These are phyloP conservation scores for Autographa pulchrina DNA, from an alignment of 2,888 invertebrate genomes.

Conservation along the genomic window DNA sequence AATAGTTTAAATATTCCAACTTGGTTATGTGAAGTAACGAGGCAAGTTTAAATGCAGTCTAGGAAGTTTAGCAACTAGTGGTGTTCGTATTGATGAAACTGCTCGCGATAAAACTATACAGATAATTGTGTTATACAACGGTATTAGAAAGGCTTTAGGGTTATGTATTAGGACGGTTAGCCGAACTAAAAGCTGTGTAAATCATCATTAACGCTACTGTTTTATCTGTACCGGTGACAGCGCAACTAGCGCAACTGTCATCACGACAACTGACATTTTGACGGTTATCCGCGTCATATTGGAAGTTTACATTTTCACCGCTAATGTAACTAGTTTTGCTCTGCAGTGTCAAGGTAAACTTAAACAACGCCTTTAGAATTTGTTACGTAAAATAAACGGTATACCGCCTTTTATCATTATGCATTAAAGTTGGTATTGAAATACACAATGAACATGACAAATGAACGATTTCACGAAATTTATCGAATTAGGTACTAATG, in stretches of 20 bases:
- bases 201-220: slow-evolving; percentile 5
- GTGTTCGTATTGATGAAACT: slow-evolving; percentile 60
- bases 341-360: background rate
- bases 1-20: slow-evolving; percentile 55
- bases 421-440: background rate
- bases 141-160: slow-evolving; percentile 43
- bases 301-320: background rate
- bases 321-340: background rate
- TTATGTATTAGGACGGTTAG: slow-evolving; percentile 26
- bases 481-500: background rate
- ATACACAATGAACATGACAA: background rate
- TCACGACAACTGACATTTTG: background rate
- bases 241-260: background rate
- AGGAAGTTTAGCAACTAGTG: slow-evolving; percentile 62
- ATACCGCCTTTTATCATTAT: background rate
- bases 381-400: background rate
- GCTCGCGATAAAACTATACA: slow-evolving; percentile 50
- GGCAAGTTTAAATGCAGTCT: slow-evolving; percentile 53
- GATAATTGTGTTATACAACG: slow-evolving; percentile 51
- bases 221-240: background rate
- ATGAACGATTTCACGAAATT: background rate
- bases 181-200: slow-evolving; percentile 2
- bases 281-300: background rate
- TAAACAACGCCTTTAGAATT: background rate
- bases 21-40: slow-evolving; percentile 45